These are phyloP conservation scores for Cremastinae sp. DNA, from an alignment of 2,888 invertebrate species.

Conservation along the genomic window DNA sequence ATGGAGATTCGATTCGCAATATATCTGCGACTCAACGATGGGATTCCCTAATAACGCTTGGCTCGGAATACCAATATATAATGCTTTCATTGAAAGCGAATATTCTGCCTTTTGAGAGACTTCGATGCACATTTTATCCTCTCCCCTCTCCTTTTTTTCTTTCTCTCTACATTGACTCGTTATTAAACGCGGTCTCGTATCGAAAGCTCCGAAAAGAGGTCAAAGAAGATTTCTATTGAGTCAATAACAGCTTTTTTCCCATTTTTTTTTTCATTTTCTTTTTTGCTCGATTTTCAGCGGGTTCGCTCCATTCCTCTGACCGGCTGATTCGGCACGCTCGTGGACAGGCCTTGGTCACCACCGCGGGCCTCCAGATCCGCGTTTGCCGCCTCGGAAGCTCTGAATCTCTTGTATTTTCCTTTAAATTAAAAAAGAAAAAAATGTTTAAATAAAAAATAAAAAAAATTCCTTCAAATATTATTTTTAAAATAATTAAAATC, in stretches of 20 bases:
- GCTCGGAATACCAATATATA: conserved; percentile 62
- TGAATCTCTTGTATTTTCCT: conserved; percentile 78
- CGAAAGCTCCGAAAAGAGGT: conserved; percentile 16
- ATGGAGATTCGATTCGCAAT: conserved; percentile 45
- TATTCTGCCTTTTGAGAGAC: conserved; percentile 55
- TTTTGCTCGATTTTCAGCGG: conserved; percentile 66
- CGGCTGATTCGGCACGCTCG: conserved; percentile 74
- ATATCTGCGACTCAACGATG: conserved; percentile 66
- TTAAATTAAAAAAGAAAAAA: conserved; percentile 1
- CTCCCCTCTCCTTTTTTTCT: conserved; percentile 21
- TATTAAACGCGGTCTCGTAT: conserved; percentile 28
- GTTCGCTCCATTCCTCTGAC: conserved; percentile 72
- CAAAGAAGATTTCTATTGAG: conserved; percentile 8
- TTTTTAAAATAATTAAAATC: no score
- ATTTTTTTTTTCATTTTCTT: conserved; percentile 13
- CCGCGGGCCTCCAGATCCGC: conserved; percentile 74
- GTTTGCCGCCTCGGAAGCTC: conserved; percentile 75
- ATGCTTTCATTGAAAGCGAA: conserved; percentile 75
- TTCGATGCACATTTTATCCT: conserved; percentile 41
- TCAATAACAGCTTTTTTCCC: no score
- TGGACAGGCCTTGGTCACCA: conserved; percentile 70
- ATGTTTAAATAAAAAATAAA: background rate
- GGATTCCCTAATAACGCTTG: conserved; percentile 69
- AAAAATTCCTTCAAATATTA: no score
- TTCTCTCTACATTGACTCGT: conserved; percentile 8